Conservation (phyloP, 2,113 vertebrate genomes). For the Pleuronectes platessa region DNA sequence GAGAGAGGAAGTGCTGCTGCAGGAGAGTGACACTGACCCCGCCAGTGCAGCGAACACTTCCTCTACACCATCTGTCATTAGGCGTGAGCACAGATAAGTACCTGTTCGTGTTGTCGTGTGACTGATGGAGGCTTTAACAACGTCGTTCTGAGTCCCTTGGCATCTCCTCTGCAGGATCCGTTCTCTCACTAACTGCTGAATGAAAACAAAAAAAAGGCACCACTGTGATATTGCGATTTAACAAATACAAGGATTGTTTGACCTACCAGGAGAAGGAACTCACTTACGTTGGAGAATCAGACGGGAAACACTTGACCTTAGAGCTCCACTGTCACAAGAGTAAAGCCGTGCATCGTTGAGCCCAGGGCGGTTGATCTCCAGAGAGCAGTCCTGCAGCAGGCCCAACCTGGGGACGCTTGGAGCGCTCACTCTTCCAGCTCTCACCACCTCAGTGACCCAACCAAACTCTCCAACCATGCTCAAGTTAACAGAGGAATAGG, state of each 20-base stretch:
- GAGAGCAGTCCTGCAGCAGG: conserved; percentile 57
- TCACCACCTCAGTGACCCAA: conserved; percentile 17
- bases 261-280: neutral
- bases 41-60: conserved; percentile 66
- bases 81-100: neutral
- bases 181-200: conserved; percentile 13
- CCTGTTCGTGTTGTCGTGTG: conserved; percentile 55
- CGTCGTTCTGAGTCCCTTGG: conserved; percentile 34
- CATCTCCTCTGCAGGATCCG: conserved; percentile 18
- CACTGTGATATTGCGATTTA: neutral
- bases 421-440: conserved; percentile 26
- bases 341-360: conserved; percentile 46
- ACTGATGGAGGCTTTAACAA: conserved; percentile 26
- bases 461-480: neutral
- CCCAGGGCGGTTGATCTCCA: conserved; percentile 41
- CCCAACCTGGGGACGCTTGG: neutral
- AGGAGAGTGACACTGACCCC: conserved; percentile 67
- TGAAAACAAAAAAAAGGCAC: neutral
- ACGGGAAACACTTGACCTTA: conserved; percentile 41
- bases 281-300: conserved; percentile 52
- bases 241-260: neutral
- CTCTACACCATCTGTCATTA: conserved; percentile 45
- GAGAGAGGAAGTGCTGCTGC: conserved; percentile 47
- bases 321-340: conserved; percentile 29
- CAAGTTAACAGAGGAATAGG: conserved; percentile 64